These are phyloP conservation scores for Zeugodacus cucurbitae DNA, from an alignment of 1,140 invertebrate genomes.

Conservation along the genomic window DNA sequence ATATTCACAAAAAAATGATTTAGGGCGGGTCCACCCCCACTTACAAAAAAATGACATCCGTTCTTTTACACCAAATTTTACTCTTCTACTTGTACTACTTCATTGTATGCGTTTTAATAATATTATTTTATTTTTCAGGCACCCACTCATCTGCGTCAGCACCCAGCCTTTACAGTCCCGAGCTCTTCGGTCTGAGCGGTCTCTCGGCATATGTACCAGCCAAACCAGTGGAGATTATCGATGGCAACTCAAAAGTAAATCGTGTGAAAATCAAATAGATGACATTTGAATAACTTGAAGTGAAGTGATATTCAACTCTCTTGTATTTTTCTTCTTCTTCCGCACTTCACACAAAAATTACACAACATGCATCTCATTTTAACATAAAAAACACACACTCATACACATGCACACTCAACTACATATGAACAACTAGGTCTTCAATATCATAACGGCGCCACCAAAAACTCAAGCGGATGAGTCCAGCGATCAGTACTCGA, in stretches of 20 bases:
- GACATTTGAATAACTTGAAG: conserved; percentile 34
- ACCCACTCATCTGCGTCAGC: conserved; percentile 17
- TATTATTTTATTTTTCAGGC: conserved; percentile 25
- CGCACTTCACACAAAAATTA: conserved; percentile 16
- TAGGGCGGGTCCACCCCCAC: too few relatives aligned
- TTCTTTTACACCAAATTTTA: too few relatives aligned
- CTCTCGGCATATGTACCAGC: conserved; percentile 66
- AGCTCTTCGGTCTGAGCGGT: conserved; percentile 68
- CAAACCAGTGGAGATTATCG: conserved; percentile 66
- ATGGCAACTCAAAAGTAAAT: conserved; percentile 70
- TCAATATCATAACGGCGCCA: conserved; percentile 60
- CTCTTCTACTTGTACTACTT: too few relatives aligned
- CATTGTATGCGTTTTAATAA: too few relatives aligned
- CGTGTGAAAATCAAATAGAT: conserved; percentile 42
- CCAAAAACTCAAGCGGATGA: conserved; percentile 48
- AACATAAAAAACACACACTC: conserved; percentile 4
- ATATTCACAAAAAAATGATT: too few relatives aligned
- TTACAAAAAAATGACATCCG: too few relatives aligned
- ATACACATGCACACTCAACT: background rate
- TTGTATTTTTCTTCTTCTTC: conserved; percentile 24
- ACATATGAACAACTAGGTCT: conserved; percentile 50
- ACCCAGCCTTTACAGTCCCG: conserved; percentile 52
- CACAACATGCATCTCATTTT: conserved; percentile 34
- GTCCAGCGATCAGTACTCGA: conserved; percentile 43
- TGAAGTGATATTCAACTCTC: conserved; percentile 40